These are phyloP conservation scores for Lepidocolaptes lacrymiger DNA, from an alignment of 2,797 vertebrate species.

Conservation along the genomic window DNA sequence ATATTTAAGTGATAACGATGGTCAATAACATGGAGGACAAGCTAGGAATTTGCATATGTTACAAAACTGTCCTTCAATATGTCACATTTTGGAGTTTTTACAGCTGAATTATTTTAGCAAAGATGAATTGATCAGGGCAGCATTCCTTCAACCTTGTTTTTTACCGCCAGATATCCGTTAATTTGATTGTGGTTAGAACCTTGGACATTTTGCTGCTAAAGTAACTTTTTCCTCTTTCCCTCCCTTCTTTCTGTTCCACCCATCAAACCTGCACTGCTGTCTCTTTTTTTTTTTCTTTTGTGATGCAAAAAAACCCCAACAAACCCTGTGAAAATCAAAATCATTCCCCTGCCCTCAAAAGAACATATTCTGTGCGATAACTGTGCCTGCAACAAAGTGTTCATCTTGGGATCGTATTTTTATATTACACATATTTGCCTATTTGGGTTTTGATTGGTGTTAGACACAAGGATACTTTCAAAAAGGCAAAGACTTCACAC, in stretches of 20 bases:
- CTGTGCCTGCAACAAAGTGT: slow-evolving; percentile 80
- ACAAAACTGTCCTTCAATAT: slow-evolving; percentile 60
- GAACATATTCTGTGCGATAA: slow-evolving; percentile 75
- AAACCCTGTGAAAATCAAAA: slow-evolving; percentile 56
- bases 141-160: slow-evolving; percentile 67
- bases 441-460: slow-evolving; percentile 79
- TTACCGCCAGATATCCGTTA: slow-evolving; percentile 71
- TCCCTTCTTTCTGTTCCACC: slow-evolving; percentile 18
- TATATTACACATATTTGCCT: slow-evolving; percentile 76
- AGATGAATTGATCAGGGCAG: slow-evolving; percentile 75
- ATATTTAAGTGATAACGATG: slow-evolving; percentile 78
- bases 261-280: slow-evolving; percentile 75
- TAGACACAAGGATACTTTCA: slow-evolving; percentile 58
- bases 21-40: slow-evolving; percentile 71
- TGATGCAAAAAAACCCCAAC: slow-evolving; percentile 39
- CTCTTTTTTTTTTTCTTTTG: slow-evolving; percentile 18
- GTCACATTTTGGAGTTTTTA: slow-evolving; percentile 76
- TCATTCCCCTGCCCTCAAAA: slow-evolving; percentile 66
- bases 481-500: slow-evolving; percentile 64
- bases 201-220: slow-evolving; percentile 83
- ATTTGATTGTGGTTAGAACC: slow-evolving; percentile 82
- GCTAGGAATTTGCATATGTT: slow-evolving; percentile 62
- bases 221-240: slow-evolving; percentile 45
- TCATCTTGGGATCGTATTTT: slow-evolving; percentile 79
- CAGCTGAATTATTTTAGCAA: slow-evolving; percentile 74